phyloP scores from a whole-genome alignment of 1,140 invertebrate genomes.

The Drosophila kikkawai region DNA sequence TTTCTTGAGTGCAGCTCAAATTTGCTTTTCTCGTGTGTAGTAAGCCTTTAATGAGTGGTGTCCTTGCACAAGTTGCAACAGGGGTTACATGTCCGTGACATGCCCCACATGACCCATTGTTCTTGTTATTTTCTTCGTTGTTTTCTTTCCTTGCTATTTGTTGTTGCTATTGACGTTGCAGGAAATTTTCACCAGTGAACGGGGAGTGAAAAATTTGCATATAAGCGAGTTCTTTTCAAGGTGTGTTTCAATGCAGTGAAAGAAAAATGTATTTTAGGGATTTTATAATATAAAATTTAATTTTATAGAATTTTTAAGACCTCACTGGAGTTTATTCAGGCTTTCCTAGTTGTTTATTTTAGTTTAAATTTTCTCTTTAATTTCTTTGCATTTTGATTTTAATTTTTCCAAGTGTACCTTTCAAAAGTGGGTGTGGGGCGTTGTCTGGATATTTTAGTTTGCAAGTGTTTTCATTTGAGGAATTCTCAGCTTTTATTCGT shows the following conservation, averaged over 20 bases:
- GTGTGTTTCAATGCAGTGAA: slow-evolving; percentile 15
- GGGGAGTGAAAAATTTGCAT: slow-evolving; percentile 29
- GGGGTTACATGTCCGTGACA: slow-evolving; percentile 46
- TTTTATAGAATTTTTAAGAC: not conserved
- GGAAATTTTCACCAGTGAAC: slow-evolving; percentile 20
- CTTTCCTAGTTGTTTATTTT: not conserved
- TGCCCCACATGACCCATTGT: slow-evolving; percentile 42
- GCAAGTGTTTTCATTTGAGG: slow-evolving; percentile 48
- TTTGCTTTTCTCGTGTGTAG: slow-evolving; percentile 29
- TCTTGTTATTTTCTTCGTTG: slow-evolving; percentile 21
- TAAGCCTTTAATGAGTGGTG: slow-evolving; percentile 46
- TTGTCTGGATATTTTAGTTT: slow-evolving; percentile 43
- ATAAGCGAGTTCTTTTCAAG: slow-evolving; percentile 35
- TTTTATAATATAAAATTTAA: not conserved
- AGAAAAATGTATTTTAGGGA: not conserved
- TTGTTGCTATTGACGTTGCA: slow-evolving; percentile 35
- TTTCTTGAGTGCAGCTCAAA: slow-evolving; percentile 37
- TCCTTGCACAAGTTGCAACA: slow-evolving; percentile 30
- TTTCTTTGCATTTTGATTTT: fast-evolving
- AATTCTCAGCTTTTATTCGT: slow-evolving; percentile 33
- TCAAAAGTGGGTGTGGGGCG: slow-evolving; percentile 18
- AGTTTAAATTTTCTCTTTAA: not conserved
- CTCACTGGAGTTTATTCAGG: not conserved
- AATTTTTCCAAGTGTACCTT: not conserved
- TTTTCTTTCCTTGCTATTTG: slow-evolving; percentile 18